Base-by-base conservation (phyloP, 2,797 vertebrate species). In the Enteromius unitaeniatus region DNA sequence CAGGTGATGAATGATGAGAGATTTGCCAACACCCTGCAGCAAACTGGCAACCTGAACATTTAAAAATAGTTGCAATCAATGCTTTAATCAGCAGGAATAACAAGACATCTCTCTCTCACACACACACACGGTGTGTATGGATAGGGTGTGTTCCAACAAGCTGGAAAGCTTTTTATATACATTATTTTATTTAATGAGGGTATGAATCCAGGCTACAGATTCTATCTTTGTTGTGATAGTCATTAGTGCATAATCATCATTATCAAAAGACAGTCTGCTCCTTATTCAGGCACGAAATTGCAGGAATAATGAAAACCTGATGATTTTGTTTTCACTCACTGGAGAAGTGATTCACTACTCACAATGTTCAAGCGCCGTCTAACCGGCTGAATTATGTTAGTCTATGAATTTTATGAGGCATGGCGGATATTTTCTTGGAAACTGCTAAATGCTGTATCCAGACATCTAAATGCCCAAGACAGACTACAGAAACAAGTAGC, bases 281-380 rank as follows among this genome's bases (percentile, higher is more conserved):
- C 72, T 65, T 85, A 74, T 47, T 77, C 78, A 42, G 73, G 55
- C 64, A 72, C 74, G 76, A 82, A 83, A 47, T 21, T 28, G 37
- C 21, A 49, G 58, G 75, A 78, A 78, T 81, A 80, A 88, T 86
- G 75, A 85, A 86, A 86, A 81, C 87, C 73, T 85, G 81, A 84
- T 84, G 81, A 82, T 79, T 81, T 84, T 75, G 78, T 82, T 81
- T 78, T 84, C 82, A 73, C 78, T 76, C 65, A 73, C 47, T 84
- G 64, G 47, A 75, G 80, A 87, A 84, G 83, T 79, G 45, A 87
- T 84, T 88, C 55, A 83, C 37, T 21, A 55, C 19, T 11, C 60
- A 53, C 81, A 47, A 70, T 19, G 21, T 78, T 83, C 40, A 13
- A 78, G 78, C 28, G 31, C 34, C 72, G 53, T 82, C 75, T 67